phyloP scores from a whole-genome alignment of 2,113 vertebrate genomes.

The Puma concolor region DNA sequence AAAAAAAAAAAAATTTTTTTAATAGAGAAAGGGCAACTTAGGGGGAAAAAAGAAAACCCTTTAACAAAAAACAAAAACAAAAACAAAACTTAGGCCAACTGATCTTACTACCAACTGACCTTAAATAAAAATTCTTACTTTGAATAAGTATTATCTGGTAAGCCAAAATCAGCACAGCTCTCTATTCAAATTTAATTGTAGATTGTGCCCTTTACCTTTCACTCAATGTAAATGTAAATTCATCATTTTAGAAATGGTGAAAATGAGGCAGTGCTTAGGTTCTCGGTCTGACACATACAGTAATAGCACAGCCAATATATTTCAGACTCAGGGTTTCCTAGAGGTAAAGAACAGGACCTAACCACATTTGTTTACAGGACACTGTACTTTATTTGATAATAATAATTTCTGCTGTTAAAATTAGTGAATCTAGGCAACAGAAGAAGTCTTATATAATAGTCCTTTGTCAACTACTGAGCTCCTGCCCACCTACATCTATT shows the following conservation, averaged over 20 bases:
- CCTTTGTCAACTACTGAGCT: neutral
- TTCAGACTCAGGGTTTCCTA: neutral
- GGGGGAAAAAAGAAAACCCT: neutral
- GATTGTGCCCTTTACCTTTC: neutral
- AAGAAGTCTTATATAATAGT: neutral
- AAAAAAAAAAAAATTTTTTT: too few species aligned
- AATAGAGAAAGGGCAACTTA: neutral
- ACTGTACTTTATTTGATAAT: neutral
- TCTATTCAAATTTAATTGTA: neutral
- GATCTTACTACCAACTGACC: neutral
- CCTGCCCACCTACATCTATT: neutral
- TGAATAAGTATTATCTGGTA: neutral
- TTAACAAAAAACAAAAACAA: neutral
- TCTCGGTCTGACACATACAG: neutral
- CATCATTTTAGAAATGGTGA: neutral
- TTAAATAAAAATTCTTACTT: neutral
- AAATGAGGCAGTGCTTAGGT: neutral
- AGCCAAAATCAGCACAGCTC: neutral
- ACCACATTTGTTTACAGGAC: neutral
- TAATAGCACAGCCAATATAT: neutral
- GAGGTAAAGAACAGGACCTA: neutral
- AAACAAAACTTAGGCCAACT: conserved; percentile 25
- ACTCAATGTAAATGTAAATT: neutral
- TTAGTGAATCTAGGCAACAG: neutral
- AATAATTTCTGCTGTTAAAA: conserved; percentile 21